These are phyloP conservation scores for Lasioglossum marginatum DNA, from an alignment of 2,888 invertebrate species.

Conservation along the genomic window DNA sequence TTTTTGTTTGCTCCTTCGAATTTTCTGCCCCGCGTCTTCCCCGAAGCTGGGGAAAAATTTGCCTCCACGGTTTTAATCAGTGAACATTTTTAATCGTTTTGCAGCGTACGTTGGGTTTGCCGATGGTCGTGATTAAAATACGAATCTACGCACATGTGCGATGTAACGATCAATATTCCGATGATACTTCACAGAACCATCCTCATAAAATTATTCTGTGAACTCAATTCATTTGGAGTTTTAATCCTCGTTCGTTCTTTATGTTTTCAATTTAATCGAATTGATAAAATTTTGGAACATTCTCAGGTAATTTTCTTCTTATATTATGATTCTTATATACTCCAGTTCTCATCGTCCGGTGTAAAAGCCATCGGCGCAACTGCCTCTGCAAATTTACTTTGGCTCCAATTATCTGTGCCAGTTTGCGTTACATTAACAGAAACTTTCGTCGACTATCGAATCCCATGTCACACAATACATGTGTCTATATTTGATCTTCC, in stretches of 20 bases:
- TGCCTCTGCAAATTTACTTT: neutral
- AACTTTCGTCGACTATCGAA: neutral
- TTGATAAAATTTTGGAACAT: neutral
- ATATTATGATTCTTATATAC: neutral
- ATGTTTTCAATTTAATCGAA: neutral
- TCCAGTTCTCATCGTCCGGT: neutral
- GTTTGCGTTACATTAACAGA: neutral
- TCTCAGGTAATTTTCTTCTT: neutral
- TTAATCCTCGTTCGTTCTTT: neutral
- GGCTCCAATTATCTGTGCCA: neutral
- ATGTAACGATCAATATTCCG: neutral
- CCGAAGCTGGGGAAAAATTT: neutral
- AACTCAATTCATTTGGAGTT: neutral
- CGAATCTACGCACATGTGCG: neutral
- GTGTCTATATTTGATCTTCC: neutral
- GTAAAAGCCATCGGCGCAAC: neutral
- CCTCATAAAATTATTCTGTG: neutral
- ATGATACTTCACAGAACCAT: neutral
- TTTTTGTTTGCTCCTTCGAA: constrained; percentile 22
- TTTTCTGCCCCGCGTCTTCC: neutral
- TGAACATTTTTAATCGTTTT: constrained; percentile 1
- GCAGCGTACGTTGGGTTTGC: neutral
- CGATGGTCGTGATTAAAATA: neutral
- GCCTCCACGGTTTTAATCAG: neutral
- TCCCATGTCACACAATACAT: neutral